Evolutionary conservation across 2,113 vertebrate genomes (phyloP).

Genomic region (Leucosticte australis): DNA sequence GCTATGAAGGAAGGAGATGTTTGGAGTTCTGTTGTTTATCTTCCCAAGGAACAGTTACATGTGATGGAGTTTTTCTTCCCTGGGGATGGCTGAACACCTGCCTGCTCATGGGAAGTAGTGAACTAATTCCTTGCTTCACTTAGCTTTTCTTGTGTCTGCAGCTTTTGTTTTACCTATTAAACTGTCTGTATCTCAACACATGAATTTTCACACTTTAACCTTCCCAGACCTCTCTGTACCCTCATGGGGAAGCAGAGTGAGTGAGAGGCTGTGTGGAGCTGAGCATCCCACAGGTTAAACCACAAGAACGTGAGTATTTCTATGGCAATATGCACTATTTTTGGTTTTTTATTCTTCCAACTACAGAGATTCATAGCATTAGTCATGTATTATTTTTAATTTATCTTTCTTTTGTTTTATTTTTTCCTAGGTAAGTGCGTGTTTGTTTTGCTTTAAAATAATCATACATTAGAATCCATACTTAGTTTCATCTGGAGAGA

Average conservation of each 20-base stretch:
- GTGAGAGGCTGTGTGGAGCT: accelerated
- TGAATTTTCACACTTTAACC: background rate
- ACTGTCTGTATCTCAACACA: background rate
- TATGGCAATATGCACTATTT: background rate
- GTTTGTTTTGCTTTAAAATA: background rate
- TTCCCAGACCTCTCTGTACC: background rate
- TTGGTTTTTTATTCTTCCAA: background rate
- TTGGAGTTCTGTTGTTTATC: background rate
- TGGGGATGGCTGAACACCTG: background rate
- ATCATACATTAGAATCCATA: background rate
- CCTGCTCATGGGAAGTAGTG: background rate
- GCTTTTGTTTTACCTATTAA: background rate
- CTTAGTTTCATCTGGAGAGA: background rate
- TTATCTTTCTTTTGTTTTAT: background rate
- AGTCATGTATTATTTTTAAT: background rate
- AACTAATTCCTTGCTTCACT: background rate
- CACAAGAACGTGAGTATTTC: background rate
- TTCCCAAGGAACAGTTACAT: background rate
- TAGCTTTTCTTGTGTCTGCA: background rate
- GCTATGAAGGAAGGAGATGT: background rate
- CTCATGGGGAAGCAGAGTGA: background rate
- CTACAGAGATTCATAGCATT: background rate
- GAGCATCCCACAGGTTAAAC: background rate
- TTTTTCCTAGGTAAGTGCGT: background rate
- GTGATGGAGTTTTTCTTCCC: background rate